Conservation (phyloP, 2,797 vertebrate species). For the Hypotaenidia philippensis region DNA sequence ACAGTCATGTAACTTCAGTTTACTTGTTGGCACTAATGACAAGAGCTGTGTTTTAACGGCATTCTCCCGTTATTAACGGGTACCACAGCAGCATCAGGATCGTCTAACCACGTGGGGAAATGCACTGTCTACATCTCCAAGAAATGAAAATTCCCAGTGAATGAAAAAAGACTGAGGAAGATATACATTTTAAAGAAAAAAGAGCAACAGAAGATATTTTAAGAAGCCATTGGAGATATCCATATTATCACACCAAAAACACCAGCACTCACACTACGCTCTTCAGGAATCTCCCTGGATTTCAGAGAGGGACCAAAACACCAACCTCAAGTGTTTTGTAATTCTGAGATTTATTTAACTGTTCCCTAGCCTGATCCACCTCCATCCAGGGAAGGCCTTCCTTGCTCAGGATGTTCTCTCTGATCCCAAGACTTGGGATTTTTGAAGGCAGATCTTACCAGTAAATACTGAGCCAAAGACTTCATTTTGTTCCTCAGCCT, state of each 20-base stretch:
- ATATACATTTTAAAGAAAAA: not conserved
- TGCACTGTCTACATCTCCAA: not conserved
- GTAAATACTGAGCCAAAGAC: not conserved
- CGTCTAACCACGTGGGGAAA: not conserved
- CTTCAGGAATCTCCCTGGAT: not conserved
- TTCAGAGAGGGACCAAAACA: not conserved
- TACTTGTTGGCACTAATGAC: not conserved
- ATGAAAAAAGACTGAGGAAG: not conserved
- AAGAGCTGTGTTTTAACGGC: rapidly evolving
- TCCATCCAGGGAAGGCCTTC: not conserved
- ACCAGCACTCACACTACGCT: not conserved
- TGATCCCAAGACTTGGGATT: not conserved
- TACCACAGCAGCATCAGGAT: not conserved
- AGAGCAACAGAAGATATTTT: not conserved
- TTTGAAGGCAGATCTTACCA: not conserved
- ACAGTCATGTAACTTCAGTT: not conserved
- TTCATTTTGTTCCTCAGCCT: not conserved
- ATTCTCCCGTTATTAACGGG: not conserved
- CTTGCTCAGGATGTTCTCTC: not conserved
- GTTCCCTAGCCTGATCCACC: not conserved
- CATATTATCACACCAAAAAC: not conserved
- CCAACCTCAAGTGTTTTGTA: not conserved
- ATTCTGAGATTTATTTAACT: not conserved
- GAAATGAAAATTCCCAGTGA: not conserved
- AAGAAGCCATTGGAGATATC: not conserved